Evolutionary conservation across 2,888 invertebrate species (phyloP).

Genomic region (Stenodema calcarata): DNA sequence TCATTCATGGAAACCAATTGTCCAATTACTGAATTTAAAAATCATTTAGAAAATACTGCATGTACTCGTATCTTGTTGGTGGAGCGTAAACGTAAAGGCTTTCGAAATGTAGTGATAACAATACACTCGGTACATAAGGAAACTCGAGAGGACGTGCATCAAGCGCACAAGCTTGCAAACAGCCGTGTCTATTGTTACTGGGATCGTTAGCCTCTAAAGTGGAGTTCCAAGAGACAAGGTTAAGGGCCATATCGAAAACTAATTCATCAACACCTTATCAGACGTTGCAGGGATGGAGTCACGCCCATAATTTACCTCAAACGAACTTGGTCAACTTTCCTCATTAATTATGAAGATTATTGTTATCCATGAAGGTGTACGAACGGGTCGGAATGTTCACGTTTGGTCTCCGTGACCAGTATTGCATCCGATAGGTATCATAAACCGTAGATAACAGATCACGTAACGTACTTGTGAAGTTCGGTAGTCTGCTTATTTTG

Average conservation of each 20-base stretch:
- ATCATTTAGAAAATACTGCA: too few relatives aligned
- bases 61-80: background rate
- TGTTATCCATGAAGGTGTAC: too few relatives aligned
- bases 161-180: background rate
- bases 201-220: constrained; percentile 11
- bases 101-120: background rate
- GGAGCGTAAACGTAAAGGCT: background rate
- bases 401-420: too few relatives aligned
- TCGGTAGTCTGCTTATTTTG: too few relatives aligned
- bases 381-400: too few relatives aligned
- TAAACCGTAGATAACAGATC: too few relatives aligned
- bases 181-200: constrained; percentile 1
- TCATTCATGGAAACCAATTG: too few relatives aligned
- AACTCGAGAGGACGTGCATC: background rate
- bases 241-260: constrained; percentile 7
- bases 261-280: background rate
- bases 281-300: background rate
- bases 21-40: too few relatives aligned
- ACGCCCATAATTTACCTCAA: background rate
- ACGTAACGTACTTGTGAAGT: too few relatives aligned
- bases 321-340: background rate
- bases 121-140: constrained; percentile 3
- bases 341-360: background rate
- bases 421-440: too few relatives aligned
- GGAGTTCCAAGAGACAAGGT: constrained; percentile 19